Percentiles rank a stretch among this genome's conserved stretches.
phyloP scores from a whole-genome alignment of 2,797 vertebrate species.

The Tamandua tetradactyla region DNA sequence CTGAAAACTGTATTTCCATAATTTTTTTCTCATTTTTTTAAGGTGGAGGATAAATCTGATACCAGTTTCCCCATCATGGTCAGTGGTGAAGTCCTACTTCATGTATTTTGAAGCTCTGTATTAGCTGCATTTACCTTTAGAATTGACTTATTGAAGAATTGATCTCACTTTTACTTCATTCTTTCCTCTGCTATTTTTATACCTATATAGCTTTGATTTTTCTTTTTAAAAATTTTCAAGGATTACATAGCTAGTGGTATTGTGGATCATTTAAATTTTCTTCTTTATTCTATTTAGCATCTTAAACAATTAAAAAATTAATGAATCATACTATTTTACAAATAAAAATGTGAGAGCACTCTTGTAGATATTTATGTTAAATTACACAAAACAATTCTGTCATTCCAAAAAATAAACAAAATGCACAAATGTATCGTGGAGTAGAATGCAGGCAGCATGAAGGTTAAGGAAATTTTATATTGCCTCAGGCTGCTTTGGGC shows the following conservation, averaged over 20 bases:
- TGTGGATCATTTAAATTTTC: not conserved
- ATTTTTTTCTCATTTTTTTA: not conserved
- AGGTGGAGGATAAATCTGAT: not conserved
- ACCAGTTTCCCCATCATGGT: not conserved
- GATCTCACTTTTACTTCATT: not conserved
- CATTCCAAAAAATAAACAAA: not conserved
- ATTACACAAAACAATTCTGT: not conserved
- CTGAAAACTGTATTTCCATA: not conserved
- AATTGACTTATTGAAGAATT: not conserved
- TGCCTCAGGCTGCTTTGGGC: not conserved
- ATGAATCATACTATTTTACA: not conserved
- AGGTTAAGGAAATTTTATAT: not conserved
- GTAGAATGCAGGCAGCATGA: not conserved
- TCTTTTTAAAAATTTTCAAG: slow-evolving; percentile 19
- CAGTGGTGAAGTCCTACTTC: too few species aligned
- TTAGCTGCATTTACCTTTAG: not conserved
- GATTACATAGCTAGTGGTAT: not conserved
- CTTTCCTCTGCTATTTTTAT: not conserved
- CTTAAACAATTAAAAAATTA: not conserved
- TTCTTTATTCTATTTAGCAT: not conserved
- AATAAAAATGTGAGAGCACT: not conserved
- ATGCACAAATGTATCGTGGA: not conserved
- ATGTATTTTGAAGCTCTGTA: not conserved
- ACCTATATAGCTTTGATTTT: not conserved
- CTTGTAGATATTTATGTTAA: not conserved